Base-by-base conservation (phyloP, 2,113 vertebrate genomes). In the Ciconia maguari region DNA sequence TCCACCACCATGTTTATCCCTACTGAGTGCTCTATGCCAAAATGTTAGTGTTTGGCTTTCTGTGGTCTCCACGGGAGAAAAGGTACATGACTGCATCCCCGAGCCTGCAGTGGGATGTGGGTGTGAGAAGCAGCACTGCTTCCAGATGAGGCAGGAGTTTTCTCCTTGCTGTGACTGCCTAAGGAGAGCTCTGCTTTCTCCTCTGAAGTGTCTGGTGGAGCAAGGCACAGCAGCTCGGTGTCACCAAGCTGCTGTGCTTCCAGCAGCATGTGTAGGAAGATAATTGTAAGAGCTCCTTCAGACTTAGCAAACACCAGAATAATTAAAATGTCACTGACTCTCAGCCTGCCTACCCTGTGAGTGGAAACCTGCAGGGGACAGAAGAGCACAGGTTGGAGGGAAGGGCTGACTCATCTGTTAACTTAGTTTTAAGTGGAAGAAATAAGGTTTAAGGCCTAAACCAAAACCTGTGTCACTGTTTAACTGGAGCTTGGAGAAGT, bases 321-420 rank as follows among this genome's bases (percentile, higher is more conserved):
- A 92, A 83, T 93, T 88, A 69, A 88, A 77, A 52, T 90, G 76
- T 80, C 57, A 87, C 57, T 61, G 76, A 6, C 55, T 92, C 34
- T 85, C 48, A 72, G 62, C 24, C 75, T 93, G 27, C 70, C 57
- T 85, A 32, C 48, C 32, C 38, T 83, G 65, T 9, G 1, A 75
- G 86, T 80, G 54, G 79, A 79, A 86, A 86, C 90, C 90, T 96
- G 88, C 71, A 92, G 83, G 83, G 82, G 27, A 77, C 36, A 71
- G 70, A 26, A 46, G 57, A 93, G 41, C 44, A 21, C 26, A 34
- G 54, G 79, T 13, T 89, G 83, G 51, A 81, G 19, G 68, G 51
- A 90, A 88, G 32, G 71, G 54, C 57, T 92, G 92, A 90, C 49
- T 96, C 88, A 60, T 88, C 66, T 86, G 10, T 60, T 93, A 64